Base-by-base conservation (phyloP, 1,140 invertebrate species). In the Sitobion miscanthi region DNA sequence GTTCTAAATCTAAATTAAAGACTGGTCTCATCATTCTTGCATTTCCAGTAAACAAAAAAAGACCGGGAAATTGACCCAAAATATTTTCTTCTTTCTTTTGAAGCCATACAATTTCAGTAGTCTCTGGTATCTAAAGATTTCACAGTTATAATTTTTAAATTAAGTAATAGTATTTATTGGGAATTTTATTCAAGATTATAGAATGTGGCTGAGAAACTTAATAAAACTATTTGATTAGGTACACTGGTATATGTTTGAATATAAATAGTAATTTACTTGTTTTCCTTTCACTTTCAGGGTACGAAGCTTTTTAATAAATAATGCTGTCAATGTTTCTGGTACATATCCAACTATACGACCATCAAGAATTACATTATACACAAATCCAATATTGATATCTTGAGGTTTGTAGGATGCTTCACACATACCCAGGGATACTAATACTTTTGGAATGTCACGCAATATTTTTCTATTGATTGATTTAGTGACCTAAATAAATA, bases 21-120 rank as follows among this genome's bases (percentile, higher is more conserved):
- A 99, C 98, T 1, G 99, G 99, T 93, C 99, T 96, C 97, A 99
- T 98, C 97, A 99, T 98, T 69, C 99, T 96, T 0, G 98, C 97
- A 0, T 98, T 96, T 30, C 96, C 97, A 0, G 98, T 98, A 94
- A 99, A 99, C 0, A 99, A 95, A 95, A 97, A 99, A 8, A 99
- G 95, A 11, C 98, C 99, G 0, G 99, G 98, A 96, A 97, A 99
- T 95, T 98, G 98, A 95, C 95, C 91, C 94, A 94, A 88, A 94
- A 94, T 90, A 94, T 95, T 94, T 69, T 94, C 93, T 38, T 93
- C 96, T 93, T 97, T 97, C 1, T 97, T 97, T 1, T 97, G 97
- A 30, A 99, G 96, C 9, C 97, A 95, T 77, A 97, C 98, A 88
- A 99, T 98, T 95, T 99, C 99, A 89, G 97, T 96, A 45, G 96